Evolutionary conservation across 2,888 invertebrate species (phyloP).

Genomic region (Caenorhabditis panamensis): DNA sequence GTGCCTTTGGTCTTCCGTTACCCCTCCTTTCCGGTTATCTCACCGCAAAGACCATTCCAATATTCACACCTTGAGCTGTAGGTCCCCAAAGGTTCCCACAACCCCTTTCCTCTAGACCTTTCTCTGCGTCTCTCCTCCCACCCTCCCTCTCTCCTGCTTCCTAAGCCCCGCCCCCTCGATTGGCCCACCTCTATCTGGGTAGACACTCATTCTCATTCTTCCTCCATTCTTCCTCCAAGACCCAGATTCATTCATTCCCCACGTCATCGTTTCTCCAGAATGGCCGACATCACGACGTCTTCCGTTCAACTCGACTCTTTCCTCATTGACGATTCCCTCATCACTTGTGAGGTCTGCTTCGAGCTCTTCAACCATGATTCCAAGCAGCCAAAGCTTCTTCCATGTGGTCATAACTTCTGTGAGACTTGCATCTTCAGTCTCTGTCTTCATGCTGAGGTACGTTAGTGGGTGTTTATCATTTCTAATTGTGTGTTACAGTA

Average conservation of each 20-base stretch:
- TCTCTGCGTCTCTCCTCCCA: constrained; percentile 15
- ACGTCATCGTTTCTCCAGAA: background rate
- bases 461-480: background rate
- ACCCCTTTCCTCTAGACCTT: background rate
- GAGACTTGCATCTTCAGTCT: constrained; percentile 75
- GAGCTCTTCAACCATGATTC: constrained; percentile 63
- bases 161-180: background rate
- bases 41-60: too few species aligned
- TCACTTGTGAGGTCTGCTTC: constrained; percentile 69
- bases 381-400: constrained; percentile 75
- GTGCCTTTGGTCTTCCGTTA: too few species aligned
- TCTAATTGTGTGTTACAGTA: constrained; percentile 65
- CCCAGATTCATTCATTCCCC: background rate
- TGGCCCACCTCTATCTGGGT: background rate
- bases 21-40: too few species aligned
- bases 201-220: background rate
- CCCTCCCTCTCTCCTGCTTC: background rate
- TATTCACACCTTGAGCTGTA: too few species aligned
- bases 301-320: constrained; percentile 33
- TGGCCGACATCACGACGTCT: constrained; percentile 16
- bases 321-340: constrained; percentile 31
- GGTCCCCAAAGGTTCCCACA: background rate
- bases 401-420: constrained; percentile 80
- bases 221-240: background rate
- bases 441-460: constrained; percentile 75